These are phyloP conservation scores for Aproaerema taeniolella DNA, from an alignment of 2,888 invertebrate genomes.

Conservation along the genomic window DNA sequence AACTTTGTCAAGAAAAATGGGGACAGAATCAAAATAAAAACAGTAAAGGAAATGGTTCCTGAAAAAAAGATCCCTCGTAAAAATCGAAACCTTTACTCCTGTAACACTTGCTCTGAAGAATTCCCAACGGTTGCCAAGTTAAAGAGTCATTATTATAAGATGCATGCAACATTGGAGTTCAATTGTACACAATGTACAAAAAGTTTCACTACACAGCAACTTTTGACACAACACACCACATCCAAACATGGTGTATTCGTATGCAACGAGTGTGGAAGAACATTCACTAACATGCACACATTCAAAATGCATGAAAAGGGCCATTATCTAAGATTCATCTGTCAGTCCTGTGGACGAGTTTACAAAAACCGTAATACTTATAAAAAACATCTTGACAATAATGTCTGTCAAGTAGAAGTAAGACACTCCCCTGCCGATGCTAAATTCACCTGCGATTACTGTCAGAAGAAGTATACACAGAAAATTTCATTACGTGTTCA, in stretches of 20 bases:
- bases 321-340: constrained; percentile 43
- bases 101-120: constrained; percentile 40
- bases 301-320: constrained; percentile 47
- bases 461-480: constrained; percentile 57
- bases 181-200: constrained; percentile 42
- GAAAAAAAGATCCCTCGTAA: too few species aligned
- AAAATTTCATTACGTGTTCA: constrained; percentile 58
- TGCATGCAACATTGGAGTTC: constrained; percentile 44
- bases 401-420: constrained; percentile 42
- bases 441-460: constrained; percentile 56
- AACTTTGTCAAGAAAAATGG: too few species aligned
- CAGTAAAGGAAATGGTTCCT: too few species aligned
- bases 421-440: constrained; percentile 46
- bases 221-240: constrained; percentile 36
- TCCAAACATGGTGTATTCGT: constrained; percentile 39
- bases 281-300: constrained; percentile 40
- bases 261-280: constrained; percentile 53
- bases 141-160: constrained; percentile 43
- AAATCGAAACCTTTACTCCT: too few species aligned
- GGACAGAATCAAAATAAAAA: too few species aligned
- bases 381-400: constrained; percentile 46
- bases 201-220: constrained; percentile 35
- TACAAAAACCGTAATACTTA: constrained; percentile 52
- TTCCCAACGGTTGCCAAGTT: constrained; percentile 40
- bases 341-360: constrained; percentile 50